These are phyloP conservation scores for Tetraneura akinire DNA, from an alignment of 1,140 invertebrate species.

Conservation along the genomic window DNA sequence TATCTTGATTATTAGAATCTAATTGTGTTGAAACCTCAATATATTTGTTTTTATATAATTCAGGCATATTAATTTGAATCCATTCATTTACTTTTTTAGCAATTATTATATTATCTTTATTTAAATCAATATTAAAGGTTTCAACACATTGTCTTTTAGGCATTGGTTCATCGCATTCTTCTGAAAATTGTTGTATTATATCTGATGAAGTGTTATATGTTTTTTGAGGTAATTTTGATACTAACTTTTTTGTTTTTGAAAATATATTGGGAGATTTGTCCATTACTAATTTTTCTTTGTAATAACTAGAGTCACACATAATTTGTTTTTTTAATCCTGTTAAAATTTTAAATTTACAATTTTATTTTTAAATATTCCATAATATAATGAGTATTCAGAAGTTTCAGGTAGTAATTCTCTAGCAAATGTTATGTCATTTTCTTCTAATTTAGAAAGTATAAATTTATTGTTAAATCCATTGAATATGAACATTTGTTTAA, in stretches of 20 bases:
- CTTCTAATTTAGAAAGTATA: background rate
- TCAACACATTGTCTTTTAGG: background rate
- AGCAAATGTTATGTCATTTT: background rate
- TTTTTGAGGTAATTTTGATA: background rate
- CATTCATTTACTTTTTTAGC: slow-evolving; percentile 11
- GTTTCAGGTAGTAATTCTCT: background rate
- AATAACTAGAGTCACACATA: background rate
- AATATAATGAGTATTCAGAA: background rate
- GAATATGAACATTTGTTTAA: background rate
- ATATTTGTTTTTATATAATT: background rate
- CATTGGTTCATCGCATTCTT: background rate
- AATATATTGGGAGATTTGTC: background rate
- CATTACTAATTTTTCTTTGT: background rate
- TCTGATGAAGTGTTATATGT: background rate
- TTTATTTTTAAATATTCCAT: slow-evolving; percentile 9
- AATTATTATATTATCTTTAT: background rate
- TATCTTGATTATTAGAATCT: background rate
- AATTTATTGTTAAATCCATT: slow-evolving; percentile 3
- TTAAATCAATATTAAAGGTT: background rate
- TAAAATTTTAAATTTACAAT: slow-evolving; percentile 3
- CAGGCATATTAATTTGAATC: background rate
- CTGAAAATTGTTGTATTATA: background rate
- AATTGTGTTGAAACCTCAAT: slow-evolving; percentile 9
- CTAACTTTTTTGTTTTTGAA: background rate
- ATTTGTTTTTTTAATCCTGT: background rate